Conservation (phyloP, 2,113 vertebrate species). For the Anolis sagrei region DNA sequence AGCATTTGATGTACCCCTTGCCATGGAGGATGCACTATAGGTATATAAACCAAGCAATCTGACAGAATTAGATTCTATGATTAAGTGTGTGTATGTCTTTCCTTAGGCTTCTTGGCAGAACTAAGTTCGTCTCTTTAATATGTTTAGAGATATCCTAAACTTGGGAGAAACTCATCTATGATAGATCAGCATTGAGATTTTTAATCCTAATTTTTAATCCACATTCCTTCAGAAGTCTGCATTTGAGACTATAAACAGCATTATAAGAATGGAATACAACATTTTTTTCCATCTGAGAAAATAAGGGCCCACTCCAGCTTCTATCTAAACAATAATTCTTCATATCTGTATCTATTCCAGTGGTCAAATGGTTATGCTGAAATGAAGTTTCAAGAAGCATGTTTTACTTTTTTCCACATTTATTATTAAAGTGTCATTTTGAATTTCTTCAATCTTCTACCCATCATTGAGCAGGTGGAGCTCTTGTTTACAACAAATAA, state of each 20-base stretch:
- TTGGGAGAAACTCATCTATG: not conserved
- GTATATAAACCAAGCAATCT: not conserved
- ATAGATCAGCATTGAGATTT: not conserved
- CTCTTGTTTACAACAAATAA: not conserved
- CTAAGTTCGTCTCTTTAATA: not conserved
- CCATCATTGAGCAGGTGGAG: not conserved
- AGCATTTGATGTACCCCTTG: too few relatives aligned
- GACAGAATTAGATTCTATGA: not conserved
- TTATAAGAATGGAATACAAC: not conserved
- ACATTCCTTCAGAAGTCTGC: not conserved
- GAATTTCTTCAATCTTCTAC: not conserved
- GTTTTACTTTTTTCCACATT: not conserved
- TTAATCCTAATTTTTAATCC: not conserved
- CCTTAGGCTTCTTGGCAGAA: not conserved
- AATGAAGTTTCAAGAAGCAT: constrained; percentile 8
- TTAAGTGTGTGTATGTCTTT: not conserved
- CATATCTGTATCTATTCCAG: not conserved
- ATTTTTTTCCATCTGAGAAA: not conserved
- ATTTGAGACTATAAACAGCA: not conserved
- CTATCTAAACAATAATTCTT: not conserved
- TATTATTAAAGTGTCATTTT: constrained; percentile 30
- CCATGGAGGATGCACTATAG: too few relatives aligned
- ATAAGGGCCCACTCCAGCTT: not conserved
- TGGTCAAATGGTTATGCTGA: not conserved
- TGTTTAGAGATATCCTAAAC: not conserved